Conservation (phyloP, 1,140 invertebrate genomes). For the Belonocnema kinseyi region DNA sequence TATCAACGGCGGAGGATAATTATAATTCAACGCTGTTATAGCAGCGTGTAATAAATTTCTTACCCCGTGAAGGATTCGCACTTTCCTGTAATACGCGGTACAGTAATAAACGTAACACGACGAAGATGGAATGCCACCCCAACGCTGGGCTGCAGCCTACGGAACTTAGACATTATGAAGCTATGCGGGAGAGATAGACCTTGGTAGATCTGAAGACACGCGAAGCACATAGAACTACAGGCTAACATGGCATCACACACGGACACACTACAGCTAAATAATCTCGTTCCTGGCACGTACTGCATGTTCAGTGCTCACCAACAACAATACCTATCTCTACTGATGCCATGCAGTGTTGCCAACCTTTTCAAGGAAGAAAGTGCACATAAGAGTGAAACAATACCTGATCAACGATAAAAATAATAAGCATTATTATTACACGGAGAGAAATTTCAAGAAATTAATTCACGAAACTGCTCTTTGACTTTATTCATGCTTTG, state of each 20-base stretch:
- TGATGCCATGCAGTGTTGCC: not conserved
- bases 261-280: not conserved
- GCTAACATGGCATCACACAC: not conserved
- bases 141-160: not conserved
- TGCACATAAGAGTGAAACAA: too few species aligned
- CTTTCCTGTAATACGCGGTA: conserved; percentile 1
- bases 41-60: conserved; percentile 15
- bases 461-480: too few species aligned
- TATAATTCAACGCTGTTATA: conserved; percentile 3
- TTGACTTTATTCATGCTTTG: too few species aligned
- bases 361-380: too few species aligned
- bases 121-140: not conserved
- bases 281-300: not conserved
- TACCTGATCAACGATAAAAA: too few species aligned
- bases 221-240: not conserved
- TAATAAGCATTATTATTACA: too few species aligned
- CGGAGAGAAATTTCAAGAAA: too few species aligned
- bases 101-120: not conserved
- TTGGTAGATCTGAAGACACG: not conserved
- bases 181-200: not conserved
- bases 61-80: conserved; percentile 17
- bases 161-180: not conserved
- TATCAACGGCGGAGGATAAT: not conserved
- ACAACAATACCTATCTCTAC: not conserved
- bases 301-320: not conserved